Conservation (phyloP, 2,113 vertebrate species). For the Pygathrix nemaeus region DNA sequence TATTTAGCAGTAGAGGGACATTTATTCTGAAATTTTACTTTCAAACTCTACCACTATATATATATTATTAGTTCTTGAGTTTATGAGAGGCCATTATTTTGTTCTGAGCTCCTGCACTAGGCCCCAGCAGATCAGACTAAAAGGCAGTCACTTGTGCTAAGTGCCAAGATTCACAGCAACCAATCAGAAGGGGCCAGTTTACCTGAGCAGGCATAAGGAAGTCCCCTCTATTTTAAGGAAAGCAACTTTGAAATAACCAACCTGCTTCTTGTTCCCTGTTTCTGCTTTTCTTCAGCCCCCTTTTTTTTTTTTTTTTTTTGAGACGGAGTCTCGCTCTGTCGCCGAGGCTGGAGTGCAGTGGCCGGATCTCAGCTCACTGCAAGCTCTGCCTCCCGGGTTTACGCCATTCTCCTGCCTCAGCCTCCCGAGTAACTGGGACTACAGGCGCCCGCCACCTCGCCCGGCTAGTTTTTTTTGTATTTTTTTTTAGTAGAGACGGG, state of each 20-base stretch:
- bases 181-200: background rate
- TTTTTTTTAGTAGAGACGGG: no score
- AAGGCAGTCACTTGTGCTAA: background rate
- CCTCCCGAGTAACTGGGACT: no score
- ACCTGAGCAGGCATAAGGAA: background rate
- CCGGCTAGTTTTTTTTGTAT: no score
- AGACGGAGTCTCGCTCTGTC: no score
- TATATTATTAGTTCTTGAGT: background rate
- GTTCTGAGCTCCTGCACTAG: background rate
- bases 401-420: no score
- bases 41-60: background rate
- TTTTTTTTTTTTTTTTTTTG: no score
- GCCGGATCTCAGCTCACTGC: no score
- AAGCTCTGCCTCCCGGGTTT: no score
- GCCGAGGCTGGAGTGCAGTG: no score
- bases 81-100: background rate
- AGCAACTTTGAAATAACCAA: background rate
- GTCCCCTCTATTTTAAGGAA: background rate
- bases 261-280: background rate
- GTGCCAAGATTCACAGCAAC: background rate
- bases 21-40: background rate
- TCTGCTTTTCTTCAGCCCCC: background rate
- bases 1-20: background rate
- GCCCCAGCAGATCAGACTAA: background rate
- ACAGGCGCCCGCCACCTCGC: no score